A percentile compares a stretch with the other conserved stretches of the same genome.
Conservation (phyloP, 1,140 invertebrate genomes). For the Lamellibrachia luymesi region DNA sequence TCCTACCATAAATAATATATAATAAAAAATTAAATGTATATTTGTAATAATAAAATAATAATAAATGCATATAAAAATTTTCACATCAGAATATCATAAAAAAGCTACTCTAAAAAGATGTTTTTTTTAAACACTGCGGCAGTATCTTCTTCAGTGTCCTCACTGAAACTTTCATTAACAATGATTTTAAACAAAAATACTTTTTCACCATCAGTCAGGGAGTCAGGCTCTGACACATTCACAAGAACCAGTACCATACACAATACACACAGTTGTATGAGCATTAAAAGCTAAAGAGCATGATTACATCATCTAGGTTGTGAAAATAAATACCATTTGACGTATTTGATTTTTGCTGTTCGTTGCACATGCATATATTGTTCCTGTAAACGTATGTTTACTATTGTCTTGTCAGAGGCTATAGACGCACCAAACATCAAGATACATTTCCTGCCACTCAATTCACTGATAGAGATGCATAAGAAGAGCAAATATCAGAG, state of each 20-base stretch:
- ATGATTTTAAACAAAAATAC: too few species aligned
- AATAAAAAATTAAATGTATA: too few species aligned
- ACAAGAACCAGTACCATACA: not conserved
- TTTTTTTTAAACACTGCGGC: not conserved
- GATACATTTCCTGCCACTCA: constrained; percentile 15
- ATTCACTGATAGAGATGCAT: not conserved
- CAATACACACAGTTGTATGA: not conserved
- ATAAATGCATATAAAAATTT: too few species aligned
- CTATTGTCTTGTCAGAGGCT: not conserved
- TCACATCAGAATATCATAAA: too few species aligned
- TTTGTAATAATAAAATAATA: too few species aligned
- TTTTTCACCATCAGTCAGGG: not conserved
- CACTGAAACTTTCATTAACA: too few species aligned
- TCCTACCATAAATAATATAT: too few species aligned
- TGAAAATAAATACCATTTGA: not conserved
- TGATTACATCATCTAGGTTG: not conserved
- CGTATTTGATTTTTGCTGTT: not conserved
- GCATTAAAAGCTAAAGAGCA: not conserved
- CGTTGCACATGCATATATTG: not conserved
- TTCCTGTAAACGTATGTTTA: not conserved
- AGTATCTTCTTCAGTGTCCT: too few species aligned
- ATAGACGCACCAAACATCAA: not conserved
- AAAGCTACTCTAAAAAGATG: too few species aligned
- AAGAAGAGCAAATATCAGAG: constrained; percentile 18
- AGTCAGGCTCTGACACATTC: not conserved